Evolutionary conservation across 2,888 invertebrate species (phyloP).

Genomic region (Notocelia uddmanniana): DNA sequence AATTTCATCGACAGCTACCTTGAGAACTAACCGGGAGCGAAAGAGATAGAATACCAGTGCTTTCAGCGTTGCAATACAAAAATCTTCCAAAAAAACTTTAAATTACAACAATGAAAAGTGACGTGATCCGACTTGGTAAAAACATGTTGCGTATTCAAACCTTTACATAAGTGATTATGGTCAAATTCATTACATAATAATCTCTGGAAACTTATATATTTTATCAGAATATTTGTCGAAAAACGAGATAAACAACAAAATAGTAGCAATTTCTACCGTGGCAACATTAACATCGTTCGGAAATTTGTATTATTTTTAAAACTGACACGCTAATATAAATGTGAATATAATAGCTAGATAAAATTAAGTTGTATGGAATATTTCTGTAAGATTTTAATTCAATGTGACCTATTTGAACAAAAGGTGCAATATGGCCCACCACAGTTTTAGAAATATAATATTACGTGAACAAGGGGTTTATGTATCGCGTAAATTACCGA

Average conservation of each 20-base stretch:
- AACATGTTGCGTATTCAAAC: neutral
- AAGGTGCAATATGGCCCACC: neutral
- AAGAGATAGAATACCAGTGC: conserved; percentile 75
- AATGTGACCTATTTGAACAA: neutral
- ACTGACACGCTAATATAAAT: neutral
- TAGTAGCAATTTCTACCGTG: neutral
- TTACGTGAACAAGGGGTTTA: too few species aligned
- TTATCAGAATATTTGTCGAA: neutral
- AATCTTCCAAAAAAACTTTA: conserved; percentile 11
- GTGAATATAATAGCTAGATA: too few species aligned
- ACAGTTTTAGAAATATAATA: neutral
- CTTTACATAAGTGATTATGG: too few species aligned
- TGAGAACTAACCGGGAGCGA: conserved; percentile 82
- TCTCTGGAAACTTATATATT: neutral
- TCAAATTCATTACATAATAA: neutral
- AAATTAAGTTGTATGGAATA: neutral
- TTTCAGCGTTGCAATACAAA: conserved; percentile 52
- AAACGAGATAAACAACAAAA: neutral
- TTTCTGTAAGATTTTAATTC: neutral
- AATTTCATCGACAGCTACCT: conserved; percentile 75
- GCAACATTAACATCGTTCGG: conserved; percentile 20
- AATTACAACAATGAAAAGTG: neutral
- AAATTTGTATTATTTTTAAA: conserved; percentile 2
- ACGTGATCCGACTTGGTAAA: neutral
- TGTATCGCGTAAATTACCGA: neutral